Evolutionary conservation across 2,888 invertebrate genomes (phyloP).

Genomic region (Palloptera scutellata): DNA sequence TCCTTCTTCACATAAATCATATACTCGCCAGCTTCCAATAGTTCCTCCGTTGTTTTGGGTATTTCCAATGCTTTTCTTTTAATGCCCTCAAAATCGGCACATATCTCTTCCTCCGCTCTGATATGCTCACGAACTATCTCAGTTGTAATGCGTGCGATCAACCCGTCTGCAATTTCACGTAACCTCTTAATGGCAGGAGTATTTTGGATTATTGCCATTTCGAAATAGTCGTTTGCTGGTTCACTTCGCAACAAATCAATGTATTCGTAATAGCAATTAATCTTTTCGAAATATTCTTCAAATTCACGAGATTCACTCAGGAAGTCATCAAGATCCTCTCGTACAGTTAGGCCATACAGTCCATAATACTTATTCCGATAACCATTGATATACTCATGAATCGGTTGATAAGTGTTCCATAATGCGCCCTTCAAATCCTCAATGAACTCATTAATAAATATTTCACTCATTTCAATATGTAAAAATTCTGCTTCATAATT

Average conservation of each 20-base stretch:
- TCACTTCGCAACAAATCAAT: constrained; percentile 70
- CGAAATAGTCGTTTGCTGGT: constrained; percentile 74
- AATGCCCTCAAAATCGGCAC: constrained; percentile 76
- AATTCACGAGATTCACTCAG: constrained; percentile 68
- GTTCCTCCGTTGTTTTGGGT: constrained; percentile 81
- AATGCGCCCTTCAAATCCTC: constrained; percentile 67
- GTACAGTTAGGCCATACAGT: constrained; percentile 66
- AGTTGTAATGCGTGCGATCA: constrained; percentile 70
- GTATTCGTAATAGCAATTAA: constrained; percentile 70
- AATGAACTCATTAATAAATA: constrained; percentile 67
- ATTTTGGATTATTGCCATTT: constrained; percentile 71
- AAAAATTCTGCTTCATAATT: constrained; percentile 66
- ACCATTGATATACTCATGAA: constrained; percentile 67
- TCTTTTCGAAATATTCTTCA: constrained; percentile 70
- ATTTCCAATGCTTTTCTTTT: constrained; percentile 73
- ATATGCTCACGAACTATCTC: constrained; percentile 73
- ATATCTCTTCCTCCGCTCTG: constrained; percentile 73
- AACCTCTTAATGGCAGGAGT: constrained; percentile 71
- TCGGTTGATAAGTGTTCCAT: constrained; percentile 67
- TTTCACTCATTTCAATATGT: constrained; percentile 69
- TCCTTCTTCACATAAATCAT: constrained; percentile 81
- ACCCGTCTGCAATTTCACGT: constrained; percentile 68
- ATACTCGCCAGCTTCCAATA: constrained; percentile 82
- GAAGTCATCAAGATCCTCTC: constrained; percentile 64
- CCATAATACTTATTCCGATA: constrained; percentile 69